Evolutionary conservation across 1,140 invertebrate genomes (phyloP), one percentile per base, ranked within the genome.

Genomic region (Adoxophyes honmai): DNA sequence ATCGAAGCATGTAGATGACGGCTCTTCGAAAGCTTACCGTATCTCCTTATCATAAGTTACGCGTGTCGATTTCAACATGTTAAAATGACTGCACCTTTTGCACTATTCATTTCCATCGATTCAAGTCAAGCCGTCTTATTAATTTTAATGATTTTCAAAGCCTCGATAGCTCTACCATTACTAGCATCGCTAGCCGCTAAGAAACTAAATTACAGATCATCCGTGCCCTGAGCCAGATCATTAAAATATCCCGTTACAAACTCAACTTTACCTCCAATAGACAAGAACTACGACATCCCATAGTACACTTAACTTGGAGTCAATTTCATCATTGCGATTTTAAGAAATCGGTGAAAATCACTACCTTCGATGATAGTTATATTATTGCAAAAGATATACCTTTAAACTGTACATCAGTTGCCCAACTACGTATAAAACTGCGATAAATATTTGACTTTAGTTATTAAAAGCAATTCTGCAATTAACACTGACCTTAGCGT

Each of bases 291-390:
- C 21, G 28, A 44, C 15, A 18, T 44, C 5, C 6, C 21, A 48
- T 21, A 28, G 42, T 18, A 48, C 42, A 33, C 18, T 28, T 48
- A 28, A 28, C 21, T 28, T 28, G 21, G 6, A 48, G 21, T 28
- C 21, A 28, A 6, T 48, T 48, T 48, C 42, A 11, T 48, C 42
- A 48, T 10, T n/a, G 10, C n/a, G 39, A 44, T 21, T 21, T 8
- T 44, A 44, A 44, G 42, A 48, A 28, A 48, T 48, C 42, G 42
- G 42, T 21, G 42, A 48, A 48, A 48, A 48, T 48, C 21, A 48
- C 42, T 48, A 48, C 42, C 18, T 48, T 21, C n/a, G 42, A 6
- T 3, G 21, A 28, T 28, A 28, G 2, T 6, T 28, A 6, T 28
- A 28, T 28, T 28, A 28, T 28, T 28, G 21, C 21, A 28, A 28